phyloP scores from a whole-genome alignment of 2,888 invertebrate species.

The Parnassius apollo region DNA sequence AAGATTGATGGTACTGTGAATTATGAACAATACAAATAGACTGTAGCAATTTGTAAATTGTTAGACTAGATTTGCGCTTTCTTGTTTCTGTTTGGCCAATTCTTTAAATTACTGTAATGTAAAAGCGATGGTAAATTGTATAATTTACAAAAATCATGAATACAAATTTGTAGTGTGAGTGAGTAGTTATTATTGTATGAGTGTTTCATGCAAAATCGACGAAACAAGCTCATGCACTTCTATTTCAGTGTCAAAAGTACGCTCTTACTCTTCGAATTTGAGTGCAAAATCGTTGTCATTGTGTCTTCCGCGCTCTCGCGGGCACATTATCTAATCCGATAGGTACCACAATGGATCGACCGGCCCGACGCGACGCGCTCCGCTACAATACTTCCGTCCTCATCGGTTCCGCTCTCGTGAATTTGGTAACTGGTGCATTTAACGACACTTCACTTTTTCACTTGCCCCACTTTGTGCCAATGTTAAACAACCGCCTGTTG shows the following conservation, averaged over 20 bases:
- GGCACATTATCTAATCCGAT: slow-evolving; percentile 70
- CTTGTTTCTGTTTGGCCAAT: no score
- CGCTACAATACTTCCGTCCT: slow-evolving; percentile 67
- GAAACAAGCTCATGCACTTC: slow-evolving; percentile 28
- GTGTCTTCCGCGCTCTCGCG: slow-evolving; percentile 63
- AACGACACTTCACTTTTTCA: slow-evolving; percentile 77
- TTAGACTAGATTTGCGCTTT: no score
- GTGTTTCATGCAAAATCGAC: neutral
- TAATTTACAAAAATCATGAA: no score
- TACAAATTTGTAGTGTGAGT: no score
- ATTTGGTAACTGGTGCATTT: slow-evolving; percentile 77
- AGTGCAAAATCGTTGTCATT: slow-evolving; percentile 62
- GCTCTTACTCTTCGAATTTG: slow-evolving; percentile 63
- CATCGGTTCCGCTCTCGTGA: slow-evolving; percentile 78
- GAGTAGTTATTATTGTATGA: no score
- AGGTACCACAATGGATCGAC: slow-evolving; percentile 63
- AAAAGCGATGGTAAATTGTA: no score
- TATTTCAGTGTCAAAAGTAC: slow-evolving; percentile 35
- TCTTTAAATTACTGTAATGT: no score
- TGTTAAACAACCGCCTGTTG: slow-evolving; percentile 46
- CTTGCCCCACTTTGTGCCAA: slow-evolving; percentile 54
- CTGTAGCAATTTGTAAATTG: no score
- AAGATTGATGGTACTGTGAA: no score
- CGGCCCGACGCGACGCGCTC: slow-evolving; percentile 42
- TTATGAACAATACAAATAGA: no score